Percentiles rank a stretch among this genome's conserved stretches.
Evolutionary conservation across 1,140 invertebrate genomes (phyloP).

Genomic region (Druon quercuslanigerum): DNA sequence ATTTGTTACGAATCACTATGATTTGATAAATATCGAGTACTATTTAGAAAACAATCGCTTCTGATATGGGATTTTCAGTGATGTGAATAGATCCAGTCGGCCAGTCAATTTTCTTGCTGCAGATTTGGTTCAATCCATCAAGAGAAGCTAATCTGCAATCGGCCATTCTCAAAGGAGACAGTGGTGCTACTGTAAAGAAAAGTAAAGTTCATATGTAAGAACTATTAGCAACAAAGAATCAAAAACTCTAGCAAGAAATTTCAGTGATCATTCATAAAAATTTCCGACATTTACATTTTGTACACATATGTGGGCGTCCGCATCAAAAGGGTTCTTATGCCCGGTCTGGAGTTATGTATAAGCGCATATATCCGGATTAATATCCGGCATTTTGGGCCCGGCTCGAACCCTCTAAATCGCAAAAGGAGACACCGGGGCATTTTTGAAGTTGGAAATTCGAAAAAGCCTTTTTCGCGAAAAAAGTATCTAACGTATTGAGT

Average conservation of each 20-base stretch:
- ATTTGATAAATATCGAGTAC: slow-evolving; percentile 31
- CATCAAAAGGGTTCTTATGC: too few relatives aligned
- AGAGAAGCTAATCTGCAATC: slow-evolving; percentile 78
- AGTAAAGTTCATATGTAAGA: slow-evolving; percentile 39
- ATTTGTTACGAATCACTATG: slow-evolving; percentile 53
- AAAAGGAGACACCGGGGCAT: too few relatives aligned
- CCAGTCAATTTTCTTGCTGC: slow-evolving; percentile 75
- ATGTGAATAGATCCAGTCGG: slow-evolving; percentile 83
- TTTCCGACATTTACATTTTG: slow-evolving; percentile 38
- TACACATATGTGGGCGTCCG: slow-evolving; percentile 30
- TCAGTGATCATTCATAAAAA: slow-evolving; percentile 31
- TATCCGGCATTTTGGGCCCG: too few relatives aligned
- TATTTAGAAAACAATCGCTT: slow-evolving; percentile 83
- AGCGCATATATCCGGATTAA: too few relatives aligned
- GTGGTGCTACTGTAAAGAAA: slow-evolving; percentile 80
- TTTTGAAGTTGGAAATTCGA: too few relatives aligned
- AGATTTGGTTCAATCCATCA: slow-evolving; percentile 76
- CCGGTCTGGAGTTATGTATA: too few relatives aligned
- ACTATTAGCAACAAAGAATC: background rate
- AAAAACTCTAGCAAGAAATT: slow-evolving; percentile 31
- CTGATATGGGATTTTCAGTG: slow-evolving; percentile 87
- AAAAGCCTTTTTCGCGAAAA: too few relatives aligned
- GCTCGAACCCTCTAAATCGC: too few relatives aligned
- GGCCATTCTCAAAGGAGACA: slow-evolving; percentile 83
- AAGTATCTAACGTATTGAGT: too few relatives aligned